phyloP scores from a whole-genome alignment of 2,888 invertebrate species.

The Tetrapedia diversipes region DNA sequence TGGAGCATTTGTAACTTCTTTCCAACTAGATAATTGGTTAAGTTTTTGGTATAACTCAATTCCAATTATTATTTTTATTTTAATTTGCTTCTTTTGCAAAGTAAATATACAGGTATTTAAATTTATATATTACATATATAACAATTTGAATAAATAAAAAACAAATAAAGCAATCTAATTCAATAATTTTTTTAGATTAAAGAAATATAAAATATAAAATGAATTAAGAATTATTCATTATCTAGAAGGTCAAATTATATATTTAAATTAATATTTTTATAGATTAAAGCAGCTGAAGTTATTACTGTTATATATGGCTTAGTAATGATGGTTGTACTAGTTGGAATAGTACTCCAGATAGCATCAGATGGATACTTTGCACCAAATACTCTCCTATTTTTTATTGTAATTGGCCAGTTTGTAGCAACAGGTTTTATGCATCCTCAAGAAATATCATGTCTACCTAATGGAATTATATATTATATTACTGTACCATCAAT shows the following conservation, averaged over 20 bases:
- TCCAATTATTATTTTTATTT: conserved; percentile 87
- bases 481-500: conserved; percentile 97
- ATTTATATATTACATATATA: neutral
- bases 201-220: neutral
- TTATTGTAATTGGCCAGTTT: conserved; percentile 88
- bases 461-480: conserved; percentile 91
- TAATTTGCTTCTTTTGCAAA: conserved; percentile 88
- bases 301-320: conserved; percentile 92
- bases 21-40: conserved; percentile 88
- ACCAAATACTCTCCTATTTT: conserved; percentile 93
- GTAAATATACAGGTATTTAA: conserved; percentile 87
- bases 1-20: conserved; percentile 91
- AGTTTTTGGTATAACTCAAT: conserved; percentile 88
- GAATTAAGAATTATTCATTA: neutral
- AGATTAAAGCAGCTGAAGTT: conserved; percentile 89
- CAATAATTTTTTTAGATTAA: too few relatives aligned
- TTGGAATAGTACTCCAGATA: conserved; percentile 91
- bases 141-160: neutral
- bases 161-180: too few relatives aligned
- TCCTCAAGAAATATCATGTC: conserved; percentile 90
- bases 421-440: conserved; percentile 86
- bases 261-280: conserved; percentile 65
- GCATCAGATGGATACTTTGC: conserved; percentile 91
- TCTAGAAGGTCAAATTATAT: conserved; percentile 1
- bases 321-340: conserved; percentile 93